Evolutionary conservation across 2,888 invertebrate genomes (phyloP), one percentile per base, ranked within the genome.

Genomic region (Diloba caeruleocephala): DNA sequence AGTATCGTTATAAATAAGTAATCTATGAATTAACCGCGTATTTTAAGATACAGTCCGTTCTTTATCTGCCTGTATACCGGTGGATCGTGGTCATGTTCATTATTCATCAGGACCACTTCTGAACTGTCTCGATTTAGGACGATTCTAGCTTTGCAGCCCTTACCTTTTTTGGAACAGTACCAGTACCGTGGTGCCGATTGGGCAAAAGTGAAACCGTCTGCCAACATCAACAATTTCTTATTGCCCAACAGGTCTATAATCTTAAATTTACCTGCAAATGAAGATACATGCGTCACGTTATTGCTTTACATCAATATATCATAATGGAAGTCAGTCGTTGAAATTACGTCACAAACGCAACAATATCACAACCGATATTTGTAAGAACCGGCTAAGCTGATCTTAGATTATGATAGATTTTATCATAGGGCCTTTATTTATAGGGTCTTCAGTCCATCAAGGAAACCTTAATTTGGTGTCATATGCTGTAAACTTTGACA

Each of bases 181-280:
- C 37, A 69, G 17, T 55, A 46, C 0, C 55, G 50, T 0, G 52
- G 33, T 8, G 32, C 29, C 8, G 46, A 49, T 15, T 50, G 44
- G 0, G 53, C 41, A 3, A 70, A 67, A 3, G 71, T 56, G 25
- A 48, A 71, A 1, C 44, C 34, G n/a, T 70, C 23, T 1, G 52
- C 37, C 71, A n/a, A n/a, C n/a, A 67, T 59, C 3, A 67, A 10
- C 14, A 67, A 31, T 12, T 26, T 33, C 6, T 36, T 60, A 19
- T 48, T 57, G 5, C 26, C 17, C 8, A n/a, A 3, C 3, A 45
- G 13, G 12, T 32, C 28, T 34, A 65, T 65, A 9, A 64, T 43
- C 6, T 2, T 31, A 0, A 36, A 13, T 26, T n/a, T n/a, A 13
- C 19, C 58, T 65, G 48, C 7, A 45, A 63, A 45, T 5, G 3